Conservation (phyloP, 2,113 vertebrate genomes). For the Thryonomys swinderianus region DNA sequence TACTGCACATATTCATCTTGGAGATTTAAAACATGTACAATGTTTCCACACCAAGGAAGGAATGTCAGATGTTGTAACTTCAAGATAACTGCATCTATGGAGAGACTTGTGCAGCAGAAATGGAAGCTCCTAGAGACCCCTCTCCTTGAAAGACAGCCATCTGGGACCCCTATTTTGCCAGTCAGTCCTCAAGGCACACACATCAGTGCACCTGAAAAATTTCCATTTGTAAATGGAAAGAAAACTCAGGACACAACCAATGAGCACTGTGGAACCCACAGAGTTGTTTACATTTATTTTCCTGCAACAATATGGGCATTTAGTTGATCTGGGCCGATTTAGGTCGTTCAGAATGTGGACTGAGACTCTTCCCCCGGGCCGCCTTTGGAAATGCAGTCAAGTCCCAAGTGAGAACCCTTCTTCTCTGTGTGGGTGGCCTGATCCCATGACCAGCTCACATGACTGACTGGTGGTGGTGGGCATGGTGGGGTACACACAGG, state of each 20-base stretch:
- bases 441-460: conserved; percentile 25
- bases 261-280: background rate
- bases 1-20: background rate
- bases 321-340: background rate
- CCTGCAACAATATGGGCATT: conserved; percentile 4
- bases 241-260: background rate
- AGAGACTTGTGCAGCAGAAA: background rate
- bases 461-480: background rate
- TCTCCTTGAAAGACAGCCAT: background rate
- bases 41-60: background rate
- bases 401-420: background rate
- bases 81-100: background rate
- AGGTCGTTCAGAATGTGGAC: background rate
- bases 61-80: background rate
- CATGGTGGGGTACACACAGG: background rate
- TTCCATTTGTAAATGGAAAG: conserved; percentile 56
- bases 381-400: background rate
- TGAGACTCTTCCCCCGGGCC: background rate
- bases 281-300: conserved; percentile 2
- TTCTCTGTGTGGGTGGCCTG: conserved; percentile 39
- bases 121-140: background rate
- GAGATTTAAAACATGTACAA: background rate
- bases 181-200: background rate
- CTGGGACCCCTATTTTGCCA: background rate
- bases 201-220: background rate